A percentile compares a stretch with the other conserved stretches of the same genome.
Evolutionary conservation across 2,797 vertebrate genomes (phyloP).

Genomic region (Choloepus didactylus): DNA sequence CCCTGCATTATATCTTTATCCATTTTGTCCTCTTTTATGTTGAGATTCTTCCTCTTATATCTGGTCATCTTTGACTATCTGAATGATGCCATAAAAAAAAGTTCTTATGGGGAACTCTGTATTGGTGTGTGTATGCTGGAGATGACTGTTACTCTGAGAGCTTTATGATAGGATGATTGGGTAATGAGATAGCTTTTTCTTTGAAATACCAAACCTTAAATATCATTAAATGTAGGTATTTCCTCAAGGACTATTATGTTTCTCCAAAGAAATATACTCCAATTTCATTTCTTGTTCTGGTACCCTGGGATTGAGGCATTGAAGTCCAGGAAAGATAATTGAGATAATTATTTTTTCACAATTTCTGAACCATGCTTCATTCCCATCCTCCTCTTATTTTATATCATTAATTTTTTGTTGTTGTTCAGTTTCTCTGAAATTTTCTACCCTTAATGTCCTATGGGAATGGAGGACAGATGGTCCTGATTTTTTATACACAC

Average conservation of each 20-base stretch:
- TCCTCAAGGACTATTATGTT: not conserved
- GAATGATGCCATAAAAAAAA: not conserved
- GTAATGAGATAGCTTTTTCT: not conserved
- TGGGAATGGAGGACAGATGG: not conserved
- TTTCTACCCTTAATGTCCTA: not conserved
- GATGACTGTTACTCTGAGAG: not conserved
- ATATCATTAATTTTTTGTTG: not conserved
- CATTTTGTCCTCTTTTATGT: not conserved
- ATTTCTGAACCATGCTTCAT: not conserved
- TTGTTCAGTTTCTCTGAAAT: not conserved
- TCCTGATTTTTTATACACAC: no score
- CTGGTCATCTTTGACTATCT: not conserved
- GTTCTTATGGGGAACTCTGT: not conserved
- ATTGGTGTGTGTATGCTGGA: not conserved
- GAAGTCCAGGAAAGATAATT: not conserved
- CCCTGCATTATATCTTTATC: not conserved
- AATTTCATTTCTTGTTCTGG: not conserved
- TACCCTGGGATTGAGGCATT: not conserved
- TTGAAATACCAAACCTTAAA: not conserved
- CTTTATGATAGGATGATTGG: not conserved
- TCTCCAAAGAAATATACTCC: not conserved
- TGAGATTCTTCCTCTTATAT: not conserved
- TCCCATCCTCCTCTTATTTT: not conserved
- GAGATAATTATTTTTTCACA: not conserved
- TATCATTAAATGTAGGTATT: not conserved